Conservation (phyloP, 2,888 invertebrate species). For the Galerucella calmariensis region DNA sequence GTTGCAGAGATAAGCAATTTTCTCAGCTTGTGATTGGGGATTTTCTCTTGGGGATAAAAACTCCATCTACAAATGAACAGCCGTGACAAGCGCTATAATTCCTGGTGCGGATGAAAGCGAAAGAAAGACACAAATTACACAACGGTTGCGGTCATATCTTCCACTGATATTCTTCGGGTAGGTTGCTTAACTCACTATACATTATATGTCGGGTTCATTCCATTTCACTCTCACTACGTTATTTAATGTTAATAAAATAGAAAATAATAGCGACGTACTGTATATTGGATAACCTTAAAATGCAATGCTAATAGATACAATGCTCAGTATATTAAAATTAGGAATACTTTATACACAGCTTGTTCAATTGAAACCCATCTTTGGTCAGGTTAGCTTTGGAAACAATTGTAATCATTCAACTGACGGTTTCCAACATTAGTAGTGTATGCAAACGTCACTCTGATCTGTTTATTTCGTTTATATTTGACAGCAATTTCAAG, state of each 20-base stretch:
- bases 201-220: constrained; percentile 1
- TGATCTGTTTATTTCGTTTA: too few relatives aligned
- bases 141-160: constrained; percentile 53
- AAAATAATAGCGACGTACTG: neutral
- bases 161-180: constrained; percentile 34
- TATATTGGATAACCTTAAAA: neutral
- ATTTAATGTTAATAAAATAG: neutral
- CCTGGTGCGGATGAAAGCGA: constrained; percentile 65
- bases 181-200: constrained; percentile 17
- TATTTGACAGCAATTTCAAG: too few relatives aligned
- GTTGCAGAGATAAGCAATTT: constrained; percentile 72
- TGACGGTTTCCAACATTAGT: too few relatives aligned
- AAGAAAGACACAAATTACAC: constrained; percentile 61
- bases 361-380: too few relatives aligned
- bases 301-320: neutral
- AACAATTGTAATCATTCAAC: too few relatives aligned
- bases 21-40: constrained; percentile 77
- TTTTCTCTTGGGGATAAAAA: constrained; percentile 74
- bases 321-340: too few relatives aligned
- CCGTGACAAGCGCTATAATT: constrained; percentile 78
- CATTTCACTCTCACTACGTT: neutral
- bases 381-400: too few relatives aligned
- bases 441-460: too few relatives aligned
- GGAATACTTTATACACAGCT: too few relatives aligned
- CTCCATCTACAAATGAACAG: constrained; percentile 79